Percentiles rank a stretch among this genome's conserved stretches.
phyloP scores from a whole-genome alignment of 2,888 invertebrate species.

The Epistrophella euchroma region DNA sequence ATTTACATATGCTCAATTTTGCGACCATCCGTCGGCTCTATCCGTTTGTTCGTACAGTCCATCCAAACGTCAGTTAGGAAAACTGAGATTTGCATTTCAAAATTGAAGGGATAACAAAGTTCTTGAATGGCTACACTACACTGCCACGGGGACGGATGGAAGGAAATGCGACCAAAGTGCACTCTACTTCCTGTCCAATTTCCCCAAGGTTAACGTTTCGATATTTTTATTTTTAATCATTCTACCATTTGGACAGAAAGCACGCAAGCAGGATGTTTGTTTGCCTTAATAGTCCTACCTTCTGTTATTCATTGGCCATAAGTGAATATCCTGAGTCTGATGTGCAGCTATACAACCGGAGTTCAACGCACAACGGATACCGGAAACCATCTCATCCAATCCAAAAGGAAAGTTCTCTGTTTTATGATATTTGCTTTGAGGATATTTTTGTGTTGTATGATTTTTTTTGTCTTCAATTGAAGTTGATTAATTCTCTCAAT shows the following conservation, averaged over 20 bases:
- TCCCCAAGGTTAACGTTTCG: conserved; percentile 14
- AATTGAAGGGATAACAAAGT: conserved; percentile 40
- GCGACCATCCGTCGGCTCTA: not conserved
- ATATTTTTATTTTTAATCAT: not conserved
- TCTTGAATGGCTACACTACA: not conserved
- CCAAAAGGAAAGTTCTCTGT: conserved; percentile 10
- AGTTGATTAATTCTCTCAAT: conserved; percentile 45
- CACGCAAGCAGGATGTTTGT: conserved; percentile 31
- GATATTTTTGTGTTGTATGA: conserved; percentile 22
- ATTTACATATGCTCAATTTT: not conserved
- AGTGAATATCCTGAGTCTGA: conserved; percentile 29
- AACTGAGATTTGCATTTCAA: conserved; percentile 49
- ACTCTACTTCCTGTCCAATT: conserved; percentile 26
- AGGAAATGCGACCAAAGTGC: conserved; percentile 14
- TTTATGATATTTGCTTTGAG: conserved; percentile 9
- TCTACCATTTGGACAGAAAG: not conserved
- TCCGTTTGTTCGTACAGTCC: not conserved
- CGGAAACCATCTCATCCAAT: conserved; percentile 18
- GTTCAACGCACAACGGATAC: conserved; percentile 28
- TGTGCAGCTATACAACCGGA: conserved; percentile 3
- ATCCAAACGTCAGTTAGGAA: conserved; percentile 29
- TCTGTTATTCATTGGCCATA: conserved; percentile 20
- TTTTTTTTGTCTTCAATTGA: conserved; percentile 9
- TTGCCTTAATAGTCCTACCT: conserved; percentile 35
- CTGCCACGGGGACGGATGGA: not conserved